These are phyloP conservation scores for Vireo altiloquus DNA, from an alignment of 2,113 vertebrate genomes.

Conservation along the genomic window DNA sequence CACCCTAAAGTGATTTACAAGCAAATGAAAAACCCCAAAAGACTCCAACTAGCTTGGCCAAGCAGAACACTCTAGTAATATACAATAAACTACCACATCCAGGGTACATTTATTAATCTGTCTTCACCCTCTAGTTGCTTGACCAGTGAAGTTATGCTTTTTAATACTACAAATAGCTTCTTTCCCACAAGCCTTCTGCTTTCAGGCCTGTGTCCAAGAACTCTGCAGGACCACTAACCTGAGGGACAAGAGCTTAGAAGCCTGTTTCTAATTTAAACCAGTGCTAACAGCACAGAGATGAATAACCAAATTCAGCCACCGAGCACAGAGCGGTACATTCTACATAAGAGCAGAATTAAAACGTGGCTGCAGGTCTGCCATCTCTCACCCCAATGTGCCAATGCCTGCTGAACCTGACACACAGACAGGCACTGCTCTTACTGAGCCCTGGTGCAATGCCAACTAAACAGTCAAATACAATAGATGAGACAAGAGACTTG, in stretches of 20 bases:
- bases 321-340: background rate
- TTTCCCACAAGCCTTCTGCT: constrained; percentile 34
- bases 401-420: background rate
- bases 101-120: constrained; percentile 45
- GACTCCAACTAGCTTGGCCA: background rate
- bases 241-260: background rate
- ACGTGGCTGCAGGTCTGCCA: background rate
- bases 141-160: constrained; percentile 26
- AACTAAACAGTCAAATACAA: background rate
- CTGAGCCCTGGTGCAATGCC: background rate
- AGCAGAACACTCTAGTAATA: background rate
- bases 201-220: constrained; percentile 26
- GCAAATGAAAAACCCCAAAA: background rate
- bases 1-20: background rate
- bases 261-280: constrained; percentile 33
- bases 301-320: background rate
- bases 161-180: constrained; percentile 30
- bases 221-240: constrained; percentile 7
- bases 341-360: background rate
- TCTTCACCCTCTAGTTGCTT: constrained; percentile 28
- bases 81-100: background rate
- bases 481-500: rapidly evolving
- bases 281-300: background rate
- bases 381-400: background rate
- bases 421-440: rapidly evolving